Evolutionary conservation across 2,888 invertebrate species (phyloP).

Genomic region (Listrodromus nycthemerus): DNA sequence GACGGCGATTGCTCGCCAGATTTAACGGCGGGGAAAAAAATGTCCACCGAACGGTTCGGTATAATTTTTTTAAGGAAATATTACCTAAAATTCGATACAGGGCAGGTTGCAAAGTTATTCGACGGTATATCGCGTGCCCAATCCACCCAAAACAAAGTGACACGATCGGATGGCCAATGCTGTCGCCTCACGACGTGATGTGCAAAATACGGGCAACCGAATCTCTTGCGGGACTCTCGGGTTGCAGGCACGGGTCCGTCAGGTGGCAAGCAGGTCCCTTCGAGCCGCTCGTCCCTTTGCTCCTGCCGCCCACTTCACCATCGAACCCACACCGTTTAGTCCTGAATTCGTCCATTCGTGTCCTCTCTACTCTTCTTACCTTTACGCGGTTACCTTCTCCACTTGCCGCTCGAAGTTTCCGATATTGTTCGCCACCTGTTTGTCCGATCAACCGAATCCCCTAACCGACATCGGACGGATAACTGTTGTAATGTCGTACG

Average conservation of each 20-base stretch:
- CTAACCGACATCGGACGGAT: neutral
- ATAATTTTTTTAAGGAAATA: no score
- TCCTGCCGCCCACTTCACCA: slow-evolving; percentile 38
- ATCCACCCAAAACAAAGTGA: no score
- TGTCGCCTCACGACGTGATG: slow-evolving; percentile 69
- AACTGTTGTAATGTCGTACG: neutral
- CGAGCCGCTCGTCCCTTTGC: slow-evolving; percentile 50
- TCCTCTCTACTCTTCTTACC: neutral
- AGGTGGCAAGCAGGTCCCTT: slow-evolving; percentile 77
- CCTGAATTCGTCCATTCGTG: neutral
- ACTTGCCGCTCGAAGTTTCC: slow-evolving; percentile 9
- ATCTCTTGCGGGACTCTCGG: slow-evolving; percentile 75
- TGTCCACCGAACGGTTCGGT: no score
- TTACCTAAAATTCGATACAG: slow-evolving; percentile 2
- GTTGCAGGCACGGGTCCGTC: slow-evolving; percentile 79
- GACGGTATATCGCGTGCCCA: neutral
- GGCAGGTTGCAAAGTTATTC: neutral
- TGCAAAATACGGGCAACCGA: slow-evolving; percentile 76
- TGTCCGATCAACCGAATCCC: slow-evolving; percentile 19
- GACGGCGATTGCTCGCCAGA: slow-evolving; percentile 46
- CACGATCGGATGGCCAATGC: slow-evolving; percentile 43
- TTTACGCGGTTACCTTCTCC: no score
- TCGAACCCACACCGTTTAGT: slow-evolving; percentile 16
- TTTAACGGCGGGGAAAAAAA: neutral
- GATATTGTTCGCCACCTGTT: slow-evolving; percentile 59